A percentile compares a stretch with the other conserved stretches of the same genome.
Conservation (phyloP, 2,113 vertebrate species). For the Tamias sibiricus region DNA sequence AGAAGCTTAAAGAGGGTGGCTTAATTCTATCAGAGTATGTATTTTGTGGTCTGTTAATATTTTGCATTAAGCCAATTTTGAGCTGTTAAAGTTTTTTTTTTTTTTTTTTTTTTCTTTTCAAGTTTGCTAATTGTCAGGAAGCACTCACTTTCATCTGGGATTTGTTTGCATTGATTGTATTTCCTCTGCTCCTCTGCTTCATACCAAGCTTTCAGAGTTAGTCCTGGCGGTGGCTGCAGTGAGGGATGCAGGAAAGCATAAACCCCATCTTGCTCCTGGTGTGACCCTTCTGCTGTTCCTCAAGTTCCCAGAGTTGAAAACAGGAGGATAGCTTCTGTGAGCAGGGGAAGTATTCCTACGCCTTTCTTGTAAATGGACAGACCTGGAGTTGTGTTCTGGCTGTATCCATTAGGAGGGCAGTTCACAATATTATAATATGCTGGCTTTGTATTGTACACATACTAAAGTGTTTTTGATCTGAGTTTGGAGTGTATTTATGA, state of each 20-base stretch:
- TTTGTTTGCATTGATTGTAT: slow-evolving; percentile 53
- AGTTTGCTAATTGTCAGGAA: slow-evolving; percentile 64
- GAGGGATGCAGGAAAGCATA: neutral
- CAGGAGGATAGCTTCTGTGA: neutral
- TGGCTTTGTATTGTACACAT: neutral
- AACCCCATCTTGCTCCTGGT: neutral
- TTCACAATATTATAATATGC: neutral
- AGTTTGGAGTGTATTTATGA: neutral
- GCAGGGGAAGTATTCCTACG: neutral
- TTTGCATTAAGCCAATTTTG: slow-evolving; percentile 68
- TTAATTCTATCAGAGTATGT: slow-evolving; percentile 56
- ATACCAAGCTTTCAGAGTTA: slow-evolving; percentile 33
- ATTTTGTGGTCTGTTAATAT: slow-evolving; percentile 62
- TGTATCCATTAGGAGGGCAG: neutral
- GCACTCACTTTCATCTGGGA: slow-evolving; percentile 55
- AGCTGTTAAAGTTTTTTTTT: slow-evolving; percentile 63
- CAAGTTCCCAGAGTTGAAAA: neutral
- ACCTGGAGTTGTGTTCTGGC: neutral
- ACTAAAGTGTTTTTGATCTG: neutral
- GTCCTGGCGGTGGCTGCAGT: neutral
- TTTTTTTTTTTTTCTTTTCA: slow-evolving; percentile 37
- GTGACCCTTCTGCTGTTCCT: neutral
- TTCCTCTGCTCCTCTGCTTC: slow-evolving; percentile 26
- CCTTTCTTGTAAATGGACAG: neutral
- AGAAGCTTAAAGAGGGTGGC: slow-evolving; percentile 8